Percentiles rank a stretch among this genome's conserved stretches.
phyloP scores from a whole-genome alignment of 2,888 invertebrate species.

The Agonopterix alstromeriana region DNA sequence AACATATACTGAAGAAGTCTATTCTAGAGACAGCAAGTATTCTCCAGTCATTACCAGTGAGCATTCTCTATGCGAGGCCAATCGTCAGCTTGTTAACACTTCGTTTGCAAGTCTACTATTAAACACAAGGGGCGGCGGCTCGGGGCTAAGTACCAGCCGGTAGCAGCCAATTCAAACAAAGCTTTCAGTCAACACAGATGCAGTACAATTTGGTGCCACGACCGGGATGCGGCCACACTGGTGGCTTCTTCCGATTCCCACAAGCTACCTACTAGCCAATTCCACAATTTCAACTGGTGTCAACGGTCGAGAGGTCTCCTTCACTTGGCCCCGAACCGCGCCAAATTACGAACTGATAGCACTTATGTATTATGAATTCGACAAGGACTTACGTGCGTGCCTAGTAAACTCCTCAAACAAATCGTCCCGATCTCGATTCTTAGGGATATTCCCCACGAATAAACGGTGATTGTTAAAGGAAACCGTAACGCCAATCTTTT shows the following conservation, averaged over 20 bases:
- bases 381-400: slow-evolving; percentile 97
- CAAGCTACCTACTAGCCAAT: too few relatives aligned
- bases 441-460: slow-evolving; percentile 99
- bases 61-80: slow-evolving; percentile 71
- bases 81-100: slow-evolving; percentile 42
- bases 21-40: slow-evolving; percentile 58
- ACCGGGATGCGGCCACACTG: neutral
- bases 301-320: neutral
- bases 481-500: slow-evolving; percentile 99
- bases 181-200: neutral
- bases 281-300: neutral
- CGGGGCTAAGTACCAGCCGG: slow-evolving; percentile 12
- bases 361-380: slow-evolving; percentile 74
- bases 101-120: slow-evolving; percentile 25
- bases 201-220: neutral
- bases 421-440: slow-evolving; percentile 99
- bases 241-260: too few relatives aligned
- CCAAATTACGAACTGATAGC: slow-evolving; percentile 42
- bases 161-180: neutral
- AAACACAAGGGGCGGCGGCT: slow-evolving; percentile 22
- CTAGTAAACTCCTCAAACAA: slow-evolving; percentile 99
- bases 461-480: slow-evolving; percentile 99
- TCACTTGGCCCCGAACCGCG: slow-evolving; percentile 24
- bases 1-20: slow-evolving; percentile 69
- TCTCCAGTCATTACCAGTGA: slow-evolving; percentile 72